Base-by-base conservation (phyloP, 2,888 invertebrate genomes). In the Coenonympha arcania region DNA sequence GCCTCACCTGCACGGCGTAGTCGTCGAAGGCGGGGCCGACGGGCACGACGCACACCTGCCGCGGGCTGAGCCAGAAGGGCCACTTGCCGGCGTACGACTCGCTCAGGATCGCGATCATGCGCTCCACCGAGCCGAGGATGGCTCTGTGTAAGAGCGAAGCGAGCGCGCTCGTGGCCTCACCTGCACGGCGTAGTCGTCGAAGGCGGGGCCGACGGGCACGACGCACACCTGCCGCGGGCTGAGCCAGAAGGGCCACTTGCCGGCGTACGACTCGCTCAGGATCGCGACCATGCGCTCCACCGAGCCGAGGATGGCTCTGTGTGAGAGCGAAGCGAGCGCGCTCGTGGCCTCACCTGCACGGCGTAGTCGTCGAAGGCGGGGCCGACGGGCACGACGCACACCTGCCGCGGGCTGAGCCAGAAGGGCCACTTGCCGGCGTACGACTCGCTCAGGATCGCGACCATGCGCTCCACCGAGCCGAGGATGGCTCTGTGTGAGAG, bases 141-240 rank as follows among this genome's bases (percentile, higher is more conserved):
- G n/a, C n/a, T n/a, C n/a, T n/a, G n/a, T n/a, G n/a, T n/a, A n/a
- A 96, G 99, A 96, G 19, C 99, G 99, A 99, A 3, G 99, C 99
- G 1, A 99, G 99, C 99, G 60, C 99, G 90, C 82, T 99, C 99
- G 64, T 99, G 96, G 58, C n/a, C 26, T 42, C 34, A 96, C 95
- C 73, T 92, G 86, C 36, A 88, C 81, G 0, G 97, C 97, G 72
- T 99, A 99, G 13, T 93, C 93, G 67, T 97, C 94, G 68, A 94
- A 94, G 6, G 89, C 88, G 0, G 95, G 92, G 0, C 95, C 95
- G 3, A 99, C 95, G 0, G 99, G 97, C 56, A 99, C 93, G 15
- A 99, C 92, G 90, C 79, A 73, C 3, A 89, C 91, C 80, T 99
- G 99, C 6, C 98, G 87, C 2, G 99, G 99, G 1, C 98, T 98